These are phyloP conservation scores for Hesperia comma DNA, from an alignment of 2,888 invertebrate genomes.

Conservation along the genomic window DNA sequence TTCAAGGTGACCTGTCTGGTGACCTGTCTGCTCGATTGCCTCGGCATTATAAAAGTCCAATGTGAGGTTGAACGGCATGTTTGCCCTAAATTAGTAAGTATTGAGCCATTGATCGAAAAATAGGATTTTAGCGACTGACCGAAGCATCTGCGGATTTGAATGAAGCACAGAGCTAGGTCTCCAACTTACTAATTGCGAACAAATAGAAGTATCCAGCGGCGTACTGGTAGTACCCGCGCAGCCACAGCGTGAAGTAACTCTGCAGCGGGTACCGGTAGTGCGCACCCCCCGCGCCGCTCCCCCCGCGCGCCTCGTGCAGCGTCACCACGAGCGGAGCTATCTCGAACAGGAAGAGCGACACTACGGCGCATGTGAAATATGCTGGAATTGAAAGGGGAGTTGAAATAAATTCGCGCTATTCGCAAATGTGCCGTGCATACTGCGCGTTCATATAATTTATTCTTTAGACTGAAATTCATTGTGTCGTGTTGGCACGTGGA, in stretches of 20 bases:
- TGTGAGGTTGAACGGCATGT: background rate
- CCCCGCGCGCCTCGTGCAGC: conserved; percentile 31
- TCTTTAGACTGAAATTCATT: no score
- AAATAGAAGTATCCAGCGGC: conserved; percentile 35
- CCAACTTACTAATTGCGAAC: conserved; percentile 39
- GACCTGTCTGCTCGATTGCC: no score
- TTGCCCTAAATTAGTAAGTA: no score
- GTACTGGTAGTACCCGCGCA: conserved; percentile 38
- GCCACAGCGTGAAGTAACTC: conserved; percentile 37
- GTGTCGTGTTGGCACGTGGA: no score
- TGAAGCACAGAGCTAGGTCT: no score
- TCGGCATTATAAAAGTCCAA: no score
- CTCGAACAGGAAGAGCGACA: conserved; percentile 32
- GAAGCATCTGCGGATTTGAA: background rate
- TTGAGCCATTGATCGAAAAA: no score
- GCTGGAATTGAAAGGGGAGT: conserved; percentile 39
- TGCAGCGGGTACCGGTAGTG: conserved; percentile 38
- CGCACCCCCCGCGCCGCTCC: no score
- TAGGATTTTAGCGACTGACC: background rate
- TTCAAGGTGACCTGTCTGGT: no score
- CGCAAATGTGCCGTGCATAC: no score
- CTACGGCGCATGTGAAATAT: conserved; percentile 28
- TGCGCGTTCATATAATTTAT: no score
- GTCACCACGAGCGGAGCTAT: conserved; percentile 36
- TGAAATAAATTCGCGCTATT: no score